A percentile compares a stretch with the other conserved stretches of the same genome.
Conservation (phyloP, 2,797 vertebrate genomes). For the Alectoris magna region DNA sequence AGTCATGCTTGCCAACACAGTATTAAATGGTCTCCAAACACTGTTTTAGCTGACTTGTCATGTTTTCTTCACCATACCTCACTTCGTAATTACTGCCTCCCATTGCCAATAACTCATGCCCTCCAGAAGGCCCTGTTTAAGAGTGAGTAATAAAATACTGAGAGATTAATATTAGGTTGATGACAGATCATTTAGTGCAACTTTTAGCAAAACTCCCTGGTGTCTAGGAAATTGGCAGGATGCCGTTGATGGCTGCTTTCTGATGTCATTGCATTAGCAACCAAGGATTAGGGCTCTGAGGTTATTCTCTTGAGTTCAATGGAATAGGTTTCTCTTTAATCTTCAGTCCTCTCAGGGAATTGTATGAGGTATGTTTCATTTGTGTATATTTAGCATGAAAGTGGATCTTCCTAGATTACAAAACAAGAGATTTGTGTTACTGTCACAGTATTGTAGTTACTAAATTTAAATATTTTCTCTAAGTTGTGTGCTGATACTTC, state of each 20-base stretch:
- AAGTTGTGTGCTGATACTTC: not conserved
- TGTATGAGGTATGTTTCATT: not conserved
- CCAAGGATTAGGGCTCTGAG: not conserved
- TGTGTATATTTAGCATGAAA: not conserved
- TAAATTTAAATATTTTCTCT: not conserved
- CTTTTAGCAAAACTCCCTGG: not conserved
- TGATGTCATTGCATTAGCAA: conserved; percentile 39
- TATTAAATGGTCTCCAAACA: conserved; percentile 11
- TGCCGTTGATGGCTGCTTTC: not conserved
- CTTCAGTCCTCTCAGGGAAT: not conserved
- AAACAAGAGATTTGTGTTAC: not conserved
- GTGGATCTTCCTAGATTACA: not conserved
- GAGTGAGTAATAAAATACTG: conserved; percentile 14
- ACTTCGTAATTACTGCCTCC: conserved; percentile 37
- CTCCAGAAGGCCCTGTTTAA: conserved; percentile 46
- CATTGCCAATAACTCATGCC: conserved; percentile 35
- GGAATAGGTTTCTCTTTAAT: conserved; percentile 1
- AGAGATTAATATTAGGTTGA: conserved; percentile 26
- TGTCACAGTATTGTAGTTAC: not conserved
- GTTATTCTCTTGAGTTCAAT: not conserved
- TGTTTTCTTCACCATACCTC: conserved; percentile 43
- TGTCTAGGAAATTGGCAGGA: not conserved
- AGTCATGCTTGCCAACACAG: conserved; percentile 14
- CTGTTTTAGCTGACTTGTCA: conserved; percentile 6
- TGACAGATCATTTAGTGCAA: conserved; percentile 42